A percentile compares a stretch with the other conserved stretches of the same genome.
Conservation (phyloP, 2,797 vertebrate genomes). For the Gobio occitaniae region DNA sequence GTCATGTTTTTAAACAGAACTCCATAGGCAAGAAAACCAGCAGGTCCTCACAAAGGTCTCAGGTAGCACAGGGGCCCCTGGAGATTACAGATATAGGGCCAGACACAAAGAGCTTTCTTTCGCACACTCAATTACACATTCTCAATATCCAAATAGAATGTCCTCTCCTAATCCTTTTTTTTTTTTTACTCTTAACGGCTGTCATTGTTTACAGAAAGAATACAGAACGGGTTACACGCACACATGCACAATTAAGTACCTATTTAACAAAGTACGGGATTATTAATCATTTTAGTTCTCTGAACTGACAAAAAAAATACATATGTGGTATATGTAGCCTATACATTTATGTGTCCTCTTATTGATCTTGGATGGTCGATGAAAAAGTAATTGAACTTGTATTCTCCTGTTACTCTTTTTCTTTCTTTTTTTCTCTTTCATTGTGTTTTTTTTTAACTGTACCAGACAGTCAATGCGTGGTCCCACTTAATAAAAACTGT, state of each 20-base stretch:
- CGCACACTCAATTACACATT: slow-evolving; percentile 40
- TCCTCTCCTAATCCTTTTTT: slow-evolving; percentile 17
- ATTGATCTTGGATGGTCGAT: neutral
- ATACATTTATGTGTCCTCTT: neutral
- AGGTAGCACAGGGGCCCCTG: slow-evolving; percentile 43
- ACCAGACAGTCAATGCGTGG: neutral
- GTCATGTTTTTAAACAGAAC: slow-evolving; percentile 55
- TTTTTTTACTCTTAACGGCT: neutral
- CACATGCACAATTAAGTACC: neutral
- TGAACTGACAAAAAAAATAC: neutral
- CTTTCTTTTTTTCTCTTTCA: neutral
- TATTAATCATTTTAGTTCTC: neutral
- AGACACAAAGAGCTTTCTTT: slow-evolving; percentile 30
- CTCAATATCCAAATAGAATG: slow-evolving; percentile 29
- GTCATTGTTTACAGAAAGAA: slow-evolving; percentile 30
- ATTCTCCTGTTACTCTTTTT: neutral
- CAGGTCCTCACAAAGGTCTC: slow-evolving; percentile 30
- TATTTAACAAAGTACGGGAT: too few relatives aligned
- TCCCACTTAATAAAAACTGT: neutral
- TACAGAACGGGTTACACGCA: neutral
- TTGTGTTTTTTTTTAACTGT: neutral
- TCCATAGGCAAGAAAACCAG: slow-evolving; percentile 40
- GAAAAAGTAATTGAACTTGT: neutral
- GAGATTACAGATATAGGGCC: slow-evolving; percentile 42
- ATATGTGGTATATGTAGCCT: neutral